Evolutionary conservation across 2,888 invertebrate species (phyloP).

Genomic region (Troglohyphantes excavatus): DNA sequence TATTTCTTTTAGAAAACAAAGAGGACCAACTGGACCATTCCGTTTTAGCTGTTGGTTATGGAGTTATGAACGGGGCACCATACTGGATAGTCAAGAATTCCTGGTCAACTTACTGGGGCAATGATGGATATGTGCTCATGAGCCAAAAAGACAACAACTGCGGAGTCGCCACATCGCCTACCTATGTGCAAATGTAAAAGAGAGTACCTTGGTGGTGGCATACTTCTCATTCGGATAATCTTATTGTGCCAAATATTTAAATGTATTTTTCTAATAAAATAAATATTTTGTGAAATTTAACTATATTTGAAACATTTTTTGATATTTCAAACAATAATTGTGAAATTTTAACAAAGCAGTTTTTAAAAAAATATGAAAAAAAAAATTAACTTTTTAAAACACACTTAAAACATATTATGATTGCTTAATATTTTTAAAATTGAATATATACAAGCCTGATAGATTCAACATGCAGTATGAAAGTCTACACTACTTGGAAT

Average conservation of each 20-base stretch:
- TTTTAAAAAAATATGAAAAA: too few relatives aligned
- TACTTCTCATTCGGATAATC: background rate
- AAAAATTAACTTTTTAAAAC: too few relatives aligned
- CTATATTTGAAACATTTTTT: background rate
- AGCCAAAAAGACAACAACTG: slow-evolving; percentile 94
- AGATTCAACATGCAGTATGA: too few relatives aligned
- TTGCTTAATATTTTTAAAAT: too few relatives aligned
- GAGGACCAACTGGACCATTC: slow-evolving; percentile 93
- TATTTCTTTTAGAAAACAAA: slow-evolving; percentile 88
- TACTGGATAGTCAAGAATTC: slow-evolving; percentile 98
- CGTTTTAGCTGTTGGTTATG: slow-evolving; percentile 96
- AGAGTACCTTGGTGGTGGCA: background rate
- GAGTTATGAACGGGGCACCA: slow-evolving; percentile 89
- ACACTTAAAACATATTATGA: too few relatives aligned
- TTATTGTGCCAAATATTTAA: slow-evolving; percentile 38
- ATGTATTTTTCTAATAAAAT: background rate
- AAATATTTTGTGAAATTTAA: background rate
- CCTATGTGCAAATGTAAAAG: slow-evolving; percentile 83
- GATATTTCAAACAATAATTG: too few relatives aligned
- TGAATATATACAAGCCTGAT: too few relatives aligned
- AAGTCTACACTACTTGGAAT: too few relatives aligned
- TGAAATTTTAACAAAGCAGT: too few relatives aligned
- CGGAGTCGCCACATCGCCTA: slow-evolving; percentile 93
- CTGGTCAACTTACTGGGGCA: slow-evolving; percentile 99
- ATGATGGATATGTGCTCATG: slow-evolving; percentile 97